Evolutionary conservation across 2,797 vertebrate genomes (phyloP).

Genomic region (Chaunax sp.): DNA sequence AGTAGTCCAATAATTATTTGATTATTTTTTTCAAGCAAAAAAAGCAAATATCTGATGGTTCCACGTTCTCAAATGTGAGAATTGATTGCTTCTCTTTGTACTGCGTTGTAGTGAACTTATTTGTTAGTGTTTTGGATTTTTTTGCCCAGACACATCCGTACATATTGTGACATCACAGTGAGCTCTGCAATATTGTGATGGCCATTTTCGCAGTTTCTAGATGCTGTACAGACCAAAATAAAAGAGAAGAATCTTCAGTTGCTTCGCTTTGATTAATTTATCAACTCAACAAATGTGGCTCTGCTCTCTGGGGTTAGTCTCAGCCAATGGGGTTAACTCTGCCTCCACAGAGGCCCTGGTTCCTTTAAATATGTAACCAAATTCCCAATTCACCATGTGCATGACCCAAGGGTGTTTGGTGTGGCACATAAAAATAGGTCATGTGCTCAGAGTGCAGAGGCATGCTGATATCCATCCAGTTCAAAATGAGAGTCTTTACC

Average conservation of each 20-base stretch:
- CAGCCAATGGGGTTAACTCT: conserved; percentile 49
- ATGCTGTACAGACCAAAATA: background rate
- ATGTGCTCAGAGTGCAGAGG: conserved; percentile 39
- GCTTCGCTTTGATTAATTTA: background rate
- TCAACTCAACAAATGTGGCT: conserved; percentile 25
- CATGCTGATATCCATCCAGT: conserved; percentile 41
- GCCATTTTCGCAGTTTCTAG: background rate
- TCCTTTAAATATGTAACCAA: conserved; percentile 53
- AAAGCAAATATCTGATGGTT: background rate
- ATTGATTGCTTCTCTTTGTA: background rate
- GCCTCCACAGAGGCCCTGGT: conserved; percentile 27
- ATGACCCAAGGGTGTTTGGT: conserved; percentile 18
- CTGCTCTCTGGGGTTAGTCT: conserved; percentile 20
- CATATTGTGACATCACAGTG: background rate
- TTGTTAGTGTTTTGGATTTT: background rate
- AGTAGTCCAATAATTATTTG: too few species aligned
- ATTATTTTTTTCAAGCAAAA: background rate
- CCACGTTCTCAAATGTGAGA: background rate
- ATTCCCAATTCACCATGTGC: conserved; percentile 65
- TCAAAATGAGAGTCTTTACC: conserved; percentile 33
- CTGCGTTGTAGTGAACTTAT: background rate
- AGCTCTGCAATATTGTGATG: background rate
- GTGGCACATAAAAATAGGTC: conserved; percentile 50
- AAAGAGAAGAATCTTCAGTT: background rate
- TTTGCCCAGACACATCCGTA: background rate